Evolutionary conservation across 1,140 invertebrate species (phyloP), one percentile per base, ranked within the genome.

Genomic region (Saccostrea glomerata): DNA sequence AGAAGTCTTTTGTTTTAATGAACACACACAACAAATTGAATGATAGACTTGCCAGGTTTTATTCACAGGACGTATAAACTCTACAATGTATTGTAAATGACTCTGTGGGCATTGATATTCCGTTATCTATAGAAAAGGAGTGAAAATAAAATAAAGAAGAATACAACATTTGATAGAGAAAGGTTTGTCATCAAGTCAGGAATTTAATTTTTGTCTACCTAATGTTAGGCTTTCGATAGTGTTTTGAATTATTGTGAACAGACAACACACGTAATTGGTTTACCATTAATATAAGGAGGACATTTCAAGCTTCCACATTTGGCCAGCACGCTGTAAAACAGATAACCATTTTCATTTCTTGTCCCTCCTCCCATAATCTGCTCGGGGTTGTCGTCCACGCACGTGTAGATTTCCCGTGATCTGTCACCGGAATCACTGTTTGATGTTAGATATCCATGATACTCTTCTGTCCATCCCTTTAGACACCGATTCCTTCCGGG

Each of bases 371-470:
- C 88, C 3, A 60, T 30, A 17, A 86, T 20, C 36, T 60, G 66
- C 25, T 91, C 90, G 20, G 87, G 70, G 20, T 63, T 40, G 66
- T 89, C 87, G 60, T 93, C 92, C 6, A 93, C 84, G 70, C 91
- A 92, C 40, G 89, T 84, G 63, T 86, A 92, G 12, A 88, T 55
- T 4, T 83, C 56, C 6, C 63, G 17, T 4, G 23, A 60, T 4
- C 15, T 25, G 23, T 90, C 60, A 15, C 5, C 56, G 13, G 85
- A 73, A 40, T 85, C 30, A 0, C 87, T 63, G 3, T 17, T 82
- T 9, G 91, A 36, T 84, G 87, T 88, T 58, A 93, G 58, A 82
- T 89, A 91, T 0, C 92, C 92, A 6, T 63, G 55, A 84, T 92
- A 92, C 63, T 90, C 85, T 17, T 83, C 40, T 9, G 12, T 30